Conservation (phyloP, 2,888 invertebrate species). For the Dicranocentrus wangi region DNA sequence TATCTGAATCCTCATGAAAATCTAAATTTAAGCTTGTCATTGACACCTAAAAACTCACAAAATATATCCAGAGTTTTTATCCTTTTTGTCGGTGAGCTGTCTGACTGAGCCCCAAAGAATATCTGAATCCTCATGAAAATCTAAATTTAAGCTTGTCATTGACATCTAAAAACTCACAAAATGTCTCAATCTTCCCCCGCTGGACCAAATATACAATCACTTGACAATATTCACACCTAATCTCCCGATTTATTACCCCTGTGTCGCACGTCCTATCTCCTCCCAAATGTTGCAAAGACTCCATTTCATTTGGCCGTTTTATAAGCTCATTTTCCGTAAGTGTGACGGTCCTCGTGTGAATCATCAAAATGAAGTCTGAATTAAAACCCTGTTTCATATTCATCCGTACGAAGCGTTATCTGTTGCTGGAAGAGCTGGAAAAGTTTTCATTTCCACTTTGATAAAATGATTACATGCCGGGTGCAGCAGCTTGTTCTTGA, state of each 20-base stretch:
- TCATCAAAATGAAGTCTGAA: constrained; percentile 2
- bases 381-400: constrained; percentile 4
- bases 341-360: constrained; percentile 12
- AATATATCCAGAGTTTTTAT: no score
- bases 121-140: neutral
- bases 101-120: no score
- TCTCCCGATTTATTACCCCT: constrained; percentile 26
- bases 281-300: neutral
- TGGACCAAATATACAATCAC: constrained; percentile 1
- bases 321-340: constrained; percentile 24
- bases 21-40: constrained; percentile 18
- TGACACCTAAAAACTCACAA: constrained; percentile 14
- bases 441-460: constrained; percentile 21
- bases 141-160: constrained; percentile 19
- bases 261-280: neutral
- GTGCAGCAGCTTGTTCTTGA: no score
- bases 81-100: no score
- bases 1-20: neutral
- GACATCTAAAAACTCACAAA: constrained; percentile 16
- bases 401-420: constrained; percentile 2
- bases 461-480: constrained; percentile 1
- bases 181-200: constrained; percentile 18
- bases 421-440: constrained; percentile 24
- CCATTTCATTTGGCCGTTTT: constrained; percentile 12
- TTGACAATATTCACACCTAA: constrained; percentile 30